Base-by-base conservation (phyloP, 2,797 vertebrate genomes). In the Synaphobranchus kaupii region DNA sequence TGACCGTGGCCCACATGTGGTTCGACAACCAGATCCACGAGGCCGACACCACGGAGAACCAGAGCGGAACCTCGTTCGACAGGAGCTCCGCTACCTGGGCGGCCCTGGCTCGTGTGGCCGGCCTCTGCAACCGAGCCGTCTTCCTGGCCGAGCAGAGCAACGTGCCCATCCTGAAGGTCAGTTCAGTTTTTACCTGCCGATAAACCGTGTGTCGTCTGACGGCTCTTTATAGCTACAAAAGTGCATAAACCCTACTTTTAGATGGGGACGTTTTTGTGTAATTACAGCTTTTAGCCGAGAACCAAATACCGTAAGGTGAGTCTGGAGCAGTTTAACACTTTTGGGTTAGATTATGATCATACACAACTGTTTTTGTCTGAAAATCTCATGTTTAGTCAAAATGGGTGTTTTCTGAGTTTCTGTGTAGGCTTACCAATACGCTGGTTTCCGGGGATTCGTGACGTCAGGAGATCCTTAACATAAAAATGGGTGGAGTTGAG, bases 1-100 rank as follows among this genome's bases (percentile, higher is more conserved):
- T 98, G 97, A 98, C 97, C 0, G 97, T 98, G 0, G 97, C 97
- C 28, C 97, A 98, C 93, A 98, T 98, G 97, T 98, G 97, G 97
- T 98, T 98, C 0, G 97, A 98, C 94, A 98, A 98, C 93, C 97
- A 98, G 94, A 98, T 98, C 93, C 97, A 98, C 0, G 97, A 98
- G 92, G 97, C 97, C 0, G 97, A 98, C 90, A 98, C 97, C 92
- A 98, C 97, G 0, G 97, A 98, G 92, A 97, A 98, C 92, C 97
- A 98, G 93, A 98, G 97, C 12, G 98, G 98, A 84, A 97, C 98
- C 85, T 97, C 97, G 1, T 99, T 99, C 54, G 98, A 99, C 94
- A 97, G 96, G 93, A 98, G 96, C 88, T 99, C 98, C 0, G 92
- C 95, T 87, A 98, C 98, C 44, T 99, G 98, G 98, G 89, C 88